phyloP scores from a whole-genome alignment of 1,140 invertebrate species.

The Ips nitidus region DNA sequence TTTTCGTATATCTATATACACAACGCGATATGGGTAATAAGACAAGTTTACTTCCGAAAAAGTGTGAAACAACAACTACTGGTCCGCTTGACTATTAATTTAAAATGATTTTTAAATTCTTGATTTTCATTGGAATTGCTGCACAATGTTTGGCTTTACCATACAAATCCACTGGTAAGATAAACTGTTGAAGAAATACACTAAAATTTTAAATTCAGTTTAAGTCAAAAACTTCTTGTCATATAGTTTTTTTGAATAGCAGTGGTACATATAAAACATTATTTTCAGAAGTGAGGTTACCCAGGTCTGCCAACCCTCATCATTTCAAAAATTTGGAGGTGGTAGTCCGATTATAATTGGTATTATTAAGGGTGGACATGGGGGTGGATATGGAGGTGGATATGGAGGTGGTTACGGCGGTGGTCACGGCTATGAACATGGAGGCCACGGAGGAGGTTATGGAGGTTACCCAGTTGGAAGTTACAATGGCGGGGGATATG shows the following conservation, averaged over 20 bases:
- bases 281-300: neutral
- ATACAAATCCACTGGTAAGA: too few species aligned
- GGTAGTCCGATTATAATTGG: neutral
- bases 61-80: too few species aligned
- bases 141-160: slow-evolving; percentile 6
- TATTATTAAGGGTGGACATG: slow-evolving; percentile 1
- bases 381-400: slow-evolving; percentile 16
- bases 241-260: too few species aligned
- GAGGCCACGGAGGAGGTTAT: slow-evolving; percentile 13
- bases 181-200: too few species aligned
- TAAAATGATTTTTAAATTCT: slow-evolving; percentile 15
- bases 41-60: too few species aligned
- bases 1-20: slow-evolving; percentile 8
- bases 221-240: too few species aligned
- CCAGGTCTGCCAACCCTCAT: slow-evolving; percentile 1
- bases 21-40: neutral
- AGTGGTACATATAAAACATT: too few species aligned
- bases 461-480: slow-evolving; percentile 8
- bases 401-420: slow-evolving; percentile 12
- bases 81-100: too few species aligned
- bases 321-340: slow-evolving; percentile 14
- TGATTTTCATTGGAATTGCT: slow-evolving; percentile 1
- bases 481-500: neutral
- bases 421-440: slow-evolving; percentile 12
- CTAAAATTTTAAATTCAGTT: too few species aligned